Conservation (phyloP, 2,113 vertebrate genomes). For the Paramisgurnus dabryanus region DNA sequence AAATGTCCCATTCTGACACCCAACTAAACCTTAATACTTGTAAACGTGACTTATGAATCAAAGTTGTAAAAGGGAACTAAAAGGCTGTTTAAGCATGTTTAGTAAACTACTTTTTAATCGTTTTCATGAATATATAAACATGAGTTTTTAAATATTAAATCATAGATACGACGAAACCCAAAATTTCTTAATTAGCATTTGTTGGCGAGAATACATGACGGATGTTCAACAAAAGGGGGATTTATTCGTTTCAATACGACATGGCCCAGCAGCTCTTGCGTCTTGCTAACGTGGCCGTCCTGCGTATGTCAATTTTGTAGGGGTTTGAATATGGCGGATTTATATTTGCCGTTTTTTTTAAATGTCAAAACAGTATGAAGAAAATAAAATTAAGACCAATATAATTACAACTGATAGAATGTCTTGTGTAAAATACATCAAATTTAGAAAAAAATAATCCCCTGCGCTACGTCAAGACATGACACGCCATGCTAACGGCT, state of each 20-base stretch:
- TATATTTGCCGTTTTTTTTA: not conserved
- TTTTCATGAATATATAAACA: not conserved
- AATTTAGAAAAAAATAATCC: not conserved
- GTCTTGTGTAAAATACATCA: no score
- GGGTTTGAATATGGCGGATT: constrained; percentile 8
- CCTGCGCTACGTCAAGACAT: constrained; percentile 49
- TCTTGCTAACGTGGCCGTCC: constrained; percentile 27
- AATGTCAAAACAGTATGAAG: not conserved
- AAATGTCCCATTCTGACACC: not conserved
- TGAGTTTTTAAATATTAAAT: not conserved
- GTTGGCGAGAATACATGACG: not conserved
- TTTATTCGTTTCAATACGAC: not conserved
- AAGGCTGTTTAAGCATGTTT: not conserved
- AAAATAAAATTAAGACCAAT: not conserved
- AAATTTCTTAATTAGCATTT: no score
- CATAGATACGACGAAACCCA: not conserved
- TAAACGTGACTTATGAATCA: not conserved
- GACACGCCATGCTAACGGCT: constrained; percentile 46
- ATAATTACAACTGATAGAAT: not conserved
- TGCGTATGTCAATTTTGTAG: constrained; percentile 11
- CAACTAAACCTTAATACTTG: not conserved
- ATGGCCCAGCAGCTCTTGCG: constrained; percentile 5
- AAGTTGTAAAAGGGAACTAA: not conserved
- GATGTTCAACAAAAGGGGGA: not conserved
- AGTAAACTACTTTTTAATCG: not conserved